A percentile compares a stretch with the other conserved stretches of the same genome.
phyloP scores from a whole-genome alignment of 2,888 invertebrate genomes.

The Phania funesta region DNA sequence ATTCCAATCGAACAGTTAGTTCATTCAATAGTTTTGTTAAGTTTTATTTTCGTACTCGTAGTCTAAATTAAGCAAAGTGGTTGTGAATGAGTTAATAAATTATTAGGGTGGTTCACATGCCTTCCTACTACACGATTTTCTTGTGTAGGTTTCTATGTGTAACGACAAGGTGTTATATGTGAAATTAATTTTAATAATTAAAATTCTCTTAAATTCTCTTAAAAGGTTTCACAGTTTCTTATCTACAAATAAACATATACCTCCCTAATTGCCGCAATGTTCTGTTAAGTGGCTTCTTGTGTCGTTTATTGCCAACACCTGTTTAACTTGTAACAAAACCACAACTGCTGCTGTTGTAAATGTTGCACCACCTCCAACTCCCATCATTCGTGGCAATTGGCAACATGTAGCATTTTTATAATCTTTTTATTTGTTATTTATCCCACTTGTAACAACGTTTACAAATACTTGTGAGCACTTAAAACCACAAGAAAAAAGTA shows the following conservation, averaged over 20 bases:
- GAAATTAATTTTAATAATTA: not conserved
- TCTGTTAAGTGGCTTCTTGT: conserved; percentile 52
- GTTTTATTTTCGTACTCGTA: not conserved
- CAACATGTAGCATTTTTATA: conserved; percentile 48
- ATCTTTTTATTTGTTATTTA: conserved; percentile 26
- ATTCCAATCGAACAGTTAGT: conserved; percentile 43
- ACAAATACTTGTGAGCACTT: conserved; percentile 60
- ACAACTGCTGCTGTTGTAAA: conserved; percentile 24
- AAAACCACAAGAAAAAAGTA: conserved; percentile 48
- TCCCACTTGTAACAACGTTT: conserved; percentile 54
- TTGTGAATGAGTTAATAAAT: conserved; percentile 2
- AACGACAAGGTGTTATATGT: not conserved
- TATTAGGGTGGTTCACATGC: conserved; percentile 1
- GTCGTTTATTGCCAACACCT: conserved; percentile 58
- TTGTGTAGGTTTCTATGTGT: no score
- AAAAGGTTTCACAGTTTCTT: not conserved
- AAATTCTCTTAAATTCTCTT: not conserved
- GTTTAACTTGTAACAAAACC: conserved; percentile 37
- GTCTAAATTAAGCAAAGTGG: not conserved
- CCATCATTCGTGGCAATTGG: conserved; percentile 30
- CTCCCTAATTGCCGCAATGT: conserved; percentile 14
- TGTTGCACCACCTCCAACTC: conserved; percentile 25
- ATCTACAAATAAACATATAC: not conserved
- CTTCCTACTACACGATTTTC: no score
- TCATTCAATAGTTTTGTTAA: conserved; percentile 26